Percentiles rank a stretch among this genome's conserved stretches.
Conservation (phyloP, 2,888 invertebrate species). For the Merodon equestris region DNA sequence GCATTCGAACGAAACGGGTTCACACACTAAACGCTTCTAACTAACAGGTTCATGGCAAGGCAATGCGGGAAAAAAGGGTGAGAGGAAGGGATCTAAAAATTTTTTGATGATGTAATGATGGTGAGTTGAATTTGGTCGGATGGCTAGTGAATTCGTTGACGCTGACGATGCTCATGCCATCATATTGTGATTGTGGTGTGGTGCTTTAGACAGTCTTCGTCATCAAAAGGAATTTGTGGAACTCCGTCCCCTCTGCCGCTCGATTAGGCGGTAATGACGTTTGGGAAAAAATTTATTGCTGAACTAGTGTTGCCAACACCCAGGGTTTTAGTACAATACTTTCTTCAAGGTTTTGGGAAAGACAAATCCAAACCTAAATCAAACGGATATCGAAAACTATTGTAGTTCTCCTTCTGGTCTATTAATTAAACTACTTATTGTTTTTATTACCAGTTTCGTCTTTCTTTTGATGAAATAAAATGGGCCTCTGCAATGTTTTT, state of each 20-base stretch:
- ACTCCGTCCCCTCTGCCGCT: not conserved
- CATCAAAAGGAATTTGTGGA: conserved; percentile 52
- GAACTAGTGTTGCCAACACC: conserved; percentile 16
- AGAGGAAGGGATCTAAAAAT: conserved; percentile 46
- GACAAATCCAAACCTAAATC: no score
- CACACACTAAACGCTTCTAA: conserved; percentile 11
- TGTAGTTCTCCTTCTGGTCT: no score
- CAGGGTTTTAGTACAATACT: no score
- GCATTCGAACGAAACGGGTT: conserved; percentile 35
- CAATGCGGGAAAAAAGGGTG: not conserved
- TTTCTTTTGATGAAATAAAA: no score
- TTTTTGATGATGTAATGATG: conserved; percentile 55
- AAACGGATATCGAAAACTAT: no score
- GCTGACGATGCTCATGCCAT: conserved; percentile 26
- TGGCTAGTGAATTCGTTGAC: conserved; percentile 14
- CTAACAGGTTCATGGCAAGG: no score
- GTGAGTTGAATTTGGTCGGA: conserved; percentile 14
- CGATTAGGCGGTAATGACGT: not conserved
- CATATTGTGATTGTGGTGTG: conserved; percentile 12
- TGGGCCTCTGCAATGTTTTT: no score
- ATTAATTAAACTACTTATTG: no score
- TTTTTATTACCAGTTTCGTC: no score
- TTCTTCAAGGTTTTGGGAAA: no score
- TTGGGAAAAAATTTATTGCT: not conserved
- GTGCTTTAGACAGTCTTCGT: conserved; percentile 30